Evolutionary conservation across 2,113 vertebrate genomes (phyloP), one percentile per base, ranked within the genome.

Genomic region (Piaya cayana): DNA sequence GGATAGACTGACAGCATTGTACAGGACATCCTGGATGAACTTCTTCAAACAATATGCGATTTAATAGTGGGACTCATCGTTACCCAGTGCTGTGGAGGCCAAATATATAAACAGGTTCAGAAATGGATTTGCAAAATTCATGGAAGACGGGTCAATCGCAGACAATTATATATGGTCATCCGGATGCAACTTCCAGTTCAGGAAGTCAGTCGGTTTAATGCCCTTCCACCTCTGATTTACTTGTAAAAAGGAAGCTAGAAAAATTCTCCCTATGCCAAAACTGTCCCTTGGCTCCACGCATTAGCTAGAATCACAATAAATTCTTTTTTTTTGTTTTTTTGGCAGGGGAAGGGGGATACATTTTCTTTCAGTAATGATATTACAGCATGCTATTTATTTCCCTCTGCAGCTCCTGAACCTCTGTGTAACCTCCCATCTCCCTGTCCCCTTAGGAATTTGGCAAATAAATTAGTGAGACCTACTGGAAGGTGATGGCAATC

Each of bases 1-100:
- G 15, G 50, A 65, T 59, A 88, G 90, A 58, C 2, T 42, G 45
- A 11, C 37, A 75, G 64, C 47, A 71, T 11, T 79, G 93, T 71
- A 56, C 96, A 93, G 96, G 96, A 94, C 96, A 94, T 85, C 92
- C 96, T 83, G 93, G 63, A 94, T 55, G 90, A 83, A 67, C n/a
- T 76, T 58, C 60, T 78, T 88, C 79, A 37, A 64, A 23, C 75
- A 76, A 29, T n/a, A 83, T 15, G 14, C 13, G 88, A n/a, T 42
- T 90, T 42, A 18, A 17, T 37, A 55, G 85, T 74, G 92, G 68
- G 78, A 26, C 20, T 67, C 90, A 37, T 86, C 95, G 20, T 56
- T 62, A 59, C 63, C 55, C 79, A 13, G 30, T 4, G 90, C 75
- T 10, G 22, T 5, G 45, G 11, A 60, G 62, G 65, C 78, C 26